Percentiles rank a stretch among this genome's conserved stretches.
phyloP scores from a whole-genome alignment of 2,888 invertebrate species.

The Shargacucullia verbasci region DNA sequence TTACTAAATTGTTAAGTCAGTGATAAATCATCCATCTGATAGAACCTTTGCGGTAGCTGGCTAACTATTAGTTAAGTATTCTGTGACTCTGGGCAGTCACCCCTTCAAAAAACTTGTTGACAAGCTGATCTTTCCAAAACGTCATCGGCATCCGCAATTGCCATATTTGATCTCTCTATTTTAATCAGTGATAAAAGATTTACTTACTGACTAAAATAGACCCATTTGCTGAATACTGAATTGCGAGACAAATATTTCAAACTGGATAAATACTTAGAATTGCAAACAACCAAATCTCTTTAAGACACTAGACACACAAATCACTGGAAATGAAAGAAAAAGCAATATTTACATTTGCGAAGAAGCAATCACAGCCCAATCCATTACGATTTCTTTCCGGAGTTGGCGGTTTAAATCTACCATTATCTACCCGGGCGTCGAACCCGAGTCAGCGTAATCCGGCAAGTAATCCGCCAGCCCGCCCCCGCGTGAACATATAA shows the following conservation, averaged over 20 bases:
- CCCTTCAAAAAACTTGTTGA: too few relatives aligned
- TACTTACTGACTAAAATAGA: too few relatives aligned
- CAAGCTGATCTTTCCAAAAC: too few relatives aligned
- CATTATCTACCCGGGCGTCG: constrained; percentile 61
- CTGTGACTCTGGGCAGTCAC: too few relatives aligned
- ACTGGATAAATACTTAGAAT: neutral
- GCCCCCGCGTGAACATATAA: constrained; percentile 58
- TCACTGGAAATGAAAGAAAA: constrained; percentile 17
- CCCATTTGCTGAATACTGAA: too few relatives aligned
- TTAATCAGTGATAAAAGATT: too few relatives aligned
- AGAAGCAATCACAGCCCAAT: constrained; percentile 56
- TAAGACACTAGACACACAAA: constrained; percentile 30
- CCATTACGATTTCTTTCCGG: constrained; percentile 57
- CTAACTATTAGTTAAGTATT: too few relatives aligned
- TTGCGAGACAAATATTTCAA: neutral
- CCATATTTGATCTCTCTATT: too few relatives aligned
- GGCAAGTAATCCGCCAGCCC: constrained; percentile 54
- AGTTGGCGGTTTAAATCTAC: constrained; percentile 54
- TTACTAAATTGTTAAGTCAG: too few relatives aligned
- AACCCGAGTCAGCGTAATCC: constrained; percentile 56
- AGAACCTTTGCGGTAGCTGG: too few relatives aligned
- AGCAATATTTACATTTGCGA: constrained; percentile 45
- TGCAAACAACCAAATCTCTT: constrained; percentile 4
- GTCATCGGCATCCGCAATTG: too few relatives aligned
- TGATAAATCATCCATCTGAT: too few relatives aligned